Evolutionary conservation across 1,140 invertebrate genomes (phyloP), one percentile per base, ranked within the genome.

Genomic region (Drosophila novamexicana): DNA sequence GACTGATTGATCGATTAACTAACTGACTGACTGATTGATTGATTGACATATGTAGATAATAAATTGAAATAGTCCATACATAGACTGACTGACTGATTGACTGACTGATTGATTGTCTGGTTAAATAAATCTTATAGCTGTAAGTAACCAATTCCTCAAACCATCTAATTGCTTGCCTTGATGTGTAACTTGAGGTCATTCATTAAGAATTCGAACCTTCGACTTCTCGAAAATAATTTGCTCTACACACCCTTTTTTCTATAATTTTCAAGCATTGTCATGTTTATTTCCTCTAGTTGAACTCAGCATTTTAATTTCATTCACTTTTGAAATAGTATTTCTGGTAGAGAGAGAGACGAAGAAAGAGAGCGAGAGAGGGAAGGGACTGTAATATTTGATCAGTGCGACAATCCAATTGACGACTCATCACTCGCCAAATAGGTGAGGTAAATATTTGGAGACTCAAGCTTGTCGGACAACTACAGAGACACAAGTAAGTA

Each of bases 381-480:
- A 6, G 22, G 8, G 14, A 9, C 14, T 47, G 57, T 59, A 59
- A 47, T 59, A 37, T 59, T 59, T 47, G 54, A 9, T 22, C n/a
- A 57, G 54, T 32, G 39, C 49, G 29, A 65, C 54, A 37, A 49
- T 47, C 54, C 34, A 67, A 67, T 67, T 67, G 47, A 14, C 69
- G 16, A 36, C 65, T 54, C 64, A 49, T 18, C 47, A 54, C 47
- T 53, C 32, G 34, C 14, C 47, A 72, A 72, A 68, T 68, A 73
- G 36, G 64, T 49, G 54, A 36, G 9, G 40, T 34, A 68, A 73
- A 73, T 68, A 68, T 73, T 73, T 47, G 9, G 14, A 16, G 49
- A 68, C 14, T 32, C 34, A 14, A 40, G 47, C 36, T 36, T 73
- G 70, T 73, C 61, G 49, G 29, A 73, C 70, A 73, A 67, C 40